Evolutionary conservation across 2,888 invertebrate genomes (phyloP).

Genomic region (Aricia artaxerxes): DNA sequence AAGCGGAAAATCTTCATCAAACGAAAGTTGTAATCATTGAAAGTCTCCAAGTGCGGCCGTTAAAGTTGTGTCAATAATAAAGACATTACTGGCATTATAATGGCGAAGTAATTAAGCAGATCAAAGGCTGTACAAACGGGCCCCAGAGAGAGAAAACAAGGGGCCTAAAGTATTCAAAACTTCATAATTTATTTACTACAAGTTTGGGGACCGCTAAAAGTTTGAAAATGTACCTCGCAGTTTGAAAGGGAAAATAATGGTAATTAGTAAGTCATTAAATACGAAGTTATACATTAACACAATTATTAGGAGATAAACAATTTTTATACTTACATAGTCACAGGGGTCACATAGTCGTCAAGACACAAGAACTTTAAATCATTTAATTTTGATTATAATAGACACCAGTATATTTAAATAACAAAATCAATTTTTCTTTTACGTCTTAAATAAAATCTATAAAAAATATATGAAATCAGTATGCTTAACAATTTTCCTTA

Average conservation of each 20-base stretch:
- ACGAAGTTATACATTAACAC: neutral
- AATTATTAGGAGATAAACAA: neutral
- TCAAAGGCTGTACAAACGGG: slow-evolving; percentile 14
- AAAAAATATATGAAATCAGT: too few relatives aligned
- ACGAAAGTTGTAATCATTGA: too few relatives aligned
- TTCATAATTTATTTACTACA: slow-evolving; percentile 19
- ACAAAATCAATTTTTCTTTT: too few relatives aligned
- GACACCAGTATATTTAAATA: too few relatives aligned
- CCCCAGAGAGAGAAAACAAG: neutral
- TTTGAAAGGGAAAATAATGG: slow-evolving; percentile 7
- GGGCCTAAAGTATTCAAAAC: slow-evolving; percentile 9
- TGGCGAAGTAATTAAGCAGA: slow-evolving; percentile 14
- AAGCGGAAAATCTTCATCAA: too few relatives aligned
- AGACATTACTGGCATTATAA: slow-evolving; percentile 5
- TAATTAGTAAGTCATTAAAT: neutral
- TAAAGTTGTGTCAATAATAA: neutral
- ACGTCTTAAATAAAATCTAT: too few relatives aligned
- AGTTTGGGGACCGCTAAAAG: slow-evolving; percentile 1
- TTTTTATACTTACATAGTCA: neutral
- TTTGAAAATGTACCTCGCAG: neutral
- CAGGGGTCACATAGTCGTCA: too few relatives aligned
- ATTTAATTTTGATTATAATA: too few relatives aligned
- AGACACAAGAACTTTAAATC: too few relatives aligned
- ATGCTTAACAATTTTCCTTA: too few relatives aligned
- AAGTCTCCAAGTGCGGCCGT: neutral